A percentile compares a stretch with the other conserved stretches of the same genome.
These are phyloP conservation scores for Caenorhabditis parvicauda DNA, from an alignment of 2,888 invertebrate species.

Conservation along the genomic window DNA sequence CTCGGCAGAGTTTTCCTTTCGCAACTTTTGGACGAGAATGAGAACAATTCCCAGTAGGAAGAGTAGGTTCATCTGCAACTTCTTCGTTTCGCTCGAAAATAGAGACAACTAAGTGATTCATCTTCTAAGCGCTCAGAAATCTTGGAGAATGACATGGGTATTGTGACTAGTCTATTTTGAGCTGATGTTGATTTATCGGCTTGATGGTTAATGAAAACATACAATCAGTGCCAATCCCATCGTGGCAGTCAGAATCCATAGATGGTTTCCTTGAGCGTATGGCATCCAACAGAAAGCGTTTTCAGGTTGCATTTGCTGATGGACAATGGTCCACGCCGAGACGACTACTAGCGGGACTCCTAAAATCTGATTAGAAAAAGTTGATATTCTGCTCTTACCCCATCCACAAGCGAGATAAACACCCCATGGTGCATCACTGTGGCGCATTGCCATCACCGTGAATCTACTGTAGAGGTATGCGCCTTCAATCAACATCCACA, in stretches of 20 bases:
- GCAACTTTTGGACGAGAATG: conserved; percentile 66
- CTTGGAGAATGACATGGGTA: not conserved
- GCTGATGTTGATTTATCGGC: not conserved
- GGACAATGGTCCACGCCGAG: conserved; percentile 65
- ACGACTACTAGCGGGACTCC: conserved; percentile 66
- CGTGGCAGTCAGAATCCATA: conserved; percentile 64
- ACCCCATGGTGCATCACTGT: conserved; percentile 67
- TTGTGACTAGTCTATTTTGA: not conserved
- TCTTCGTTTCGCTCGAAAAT: too few species aligned
- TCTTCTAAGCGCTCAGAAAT: not conserved
- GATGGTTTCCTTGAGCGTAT: conserved; percentile 61
- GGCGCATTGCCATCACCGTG: conserved; percentile 69
- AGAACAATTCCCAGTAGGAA: conserved; percentile 66
- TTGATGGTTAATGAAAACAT: conserved; percentile 16
- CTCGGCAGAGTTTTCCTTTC: conserved; percentile 66
- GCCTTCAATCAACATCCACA: conserved; percentile 70
- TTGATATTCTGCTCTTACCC: conserved; percentile 64
- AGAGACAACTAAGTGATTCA: not conserved
- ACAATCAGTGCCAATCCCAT: conserved; percentile 64
- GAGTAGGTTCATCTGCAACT: conserved; percentile 65
- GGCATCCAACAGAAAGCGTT: conserved; percentile 64
- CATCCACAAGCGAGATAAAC: conserved; percentile 69
- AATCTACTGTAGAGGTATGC: conserved; percentile 63
- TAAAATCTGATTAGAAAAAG: conserved; percentile 36
- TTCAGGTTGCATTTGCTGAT: conserved; percentile 52